Evolutionary conservation across 2,113 vertebrate genomes (phyloP), one percentile per base, ranked within the genome.

Genomic region (Sturnira hondurensis): DNA sequence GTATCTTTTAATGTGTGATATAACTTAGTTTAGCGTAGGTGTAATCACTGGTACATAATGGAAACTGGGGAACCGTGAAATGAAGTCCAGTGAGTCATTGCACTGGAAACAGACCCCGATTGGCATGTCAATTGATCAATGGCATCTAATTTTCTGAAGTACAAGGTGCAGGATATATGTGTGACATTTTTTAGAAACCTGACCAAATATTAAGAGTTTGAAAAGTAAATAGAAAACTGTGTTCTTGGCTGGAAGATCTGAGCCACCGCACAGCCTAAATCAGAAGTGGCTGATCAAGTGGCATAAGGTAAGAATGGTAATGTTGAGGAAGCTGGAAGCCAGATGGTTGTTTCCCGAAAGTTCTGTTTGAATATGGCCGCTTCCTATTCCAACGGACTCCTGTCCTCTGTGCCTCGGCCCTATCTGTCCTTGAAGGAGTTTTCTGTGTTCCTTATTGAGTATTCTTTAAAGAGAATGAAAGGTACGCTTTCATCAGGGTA

Each of bases 81-180:
- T 61, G 61, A 52, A 95, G 19, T 80, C 50, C 36, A 33, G 36
- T 70, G 24, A 82, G 84, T 91, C 92, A 94, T 54, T 76, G 54
- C 24, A 65, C 47, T 87, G 86, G 36, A 93, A 83, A 80, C 9
- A 63, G 82, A 94, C 52, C 38, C 67, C 20, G 78, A 80, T 68
- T 91, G 85, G 20, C 22, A 0, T 93, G 74, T 91, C 87, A 47
- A 47, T 54, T 96, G 67, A 93, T 94, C 61, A 91, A 82, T 83
- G 33, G 68, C 36, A 86, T 91, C 91, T 95, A 81, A 84, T 93
- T 96, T 97, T 96, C 65, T 91, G 43, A 13, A 85, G 36, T 76
- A 76, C 31, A 87, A 89, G 28, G 58, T 93, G 22, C 73, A 86
- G 28, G 17, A 85, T 73, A 87, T 67, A 50, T 90, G 63, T 67